Evolutionary conservation across 2,888 invertebrate species (phyloP).

Genomic region (Stomorhina lunata): DNA sequence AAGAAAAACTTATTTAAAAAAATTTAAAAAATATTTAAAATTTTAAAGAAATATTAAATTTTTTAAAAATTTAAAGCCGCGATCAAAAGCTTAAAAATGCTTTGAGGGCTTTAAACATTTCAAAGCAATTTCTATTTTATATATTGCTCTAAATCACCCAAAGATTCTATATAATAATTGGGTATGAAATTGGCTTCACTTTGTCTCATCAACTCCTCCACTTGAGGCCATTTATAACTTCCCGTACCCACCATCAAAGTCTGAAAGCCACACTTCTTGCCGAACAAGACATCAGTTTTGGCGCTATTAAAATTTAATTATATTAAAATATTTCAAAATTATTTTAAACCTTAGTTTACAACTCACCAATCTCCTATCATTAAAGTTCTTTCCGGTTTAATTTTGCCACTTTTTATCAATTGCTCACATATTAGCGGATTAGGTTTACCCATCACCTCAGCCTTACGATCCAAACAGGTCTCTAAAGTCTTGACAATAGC

Average conservation of each 20-base stretch:
- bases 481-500: slow-evolving; percentile 91
- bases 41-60: too few relatives aligned
- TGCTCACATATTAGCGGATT: slow-evolving; percentile 88
- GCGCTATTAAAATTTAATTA: slow-evolving; percentile 82
- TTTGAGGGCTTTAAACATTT: too few relatives aligned
- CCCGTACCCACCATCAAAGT: slow-evolving; percentile 94
- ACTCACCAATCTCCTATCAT: slow-evolving; percentile 80
- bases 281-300: slow-evolving; percentile 95
- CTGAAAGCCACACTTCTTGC: slow-evolving; percentile 91
- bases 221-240: slow-evolving; percentile 84
- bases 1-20: too few relatives aligned
- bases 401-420: slow-evolving; percentile 84
- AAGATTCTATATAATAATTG: slow-evolving; percentile 85
- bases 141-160: slow-evolving; percentile 83
- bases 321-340: neutral
- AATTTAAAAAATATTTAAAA: too few relatives aligned
- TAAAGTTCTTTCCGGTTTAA: slow-evolving; percentile 88
- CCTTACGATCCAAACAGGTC: slow-evolving; percentile 88
- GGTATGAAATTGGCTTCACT: slow-evolving; percentile 84
- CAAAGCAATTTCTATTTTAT: neutral
- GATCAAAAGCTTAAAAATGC: too few relatives aligned
- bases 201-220: slow-evolving; percentile 81
- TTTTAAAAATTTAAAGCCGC: too few relatives aligned
- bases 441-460: slow-evolving; percentile 95
- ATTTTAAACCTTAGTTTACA: neutral